Percentiles rank a stretch among this genome's conserved stretches.
phyloP scores from a whole-genome alignment of 2,888 invertebrate genomes.

The Nomada flava region DNA sequence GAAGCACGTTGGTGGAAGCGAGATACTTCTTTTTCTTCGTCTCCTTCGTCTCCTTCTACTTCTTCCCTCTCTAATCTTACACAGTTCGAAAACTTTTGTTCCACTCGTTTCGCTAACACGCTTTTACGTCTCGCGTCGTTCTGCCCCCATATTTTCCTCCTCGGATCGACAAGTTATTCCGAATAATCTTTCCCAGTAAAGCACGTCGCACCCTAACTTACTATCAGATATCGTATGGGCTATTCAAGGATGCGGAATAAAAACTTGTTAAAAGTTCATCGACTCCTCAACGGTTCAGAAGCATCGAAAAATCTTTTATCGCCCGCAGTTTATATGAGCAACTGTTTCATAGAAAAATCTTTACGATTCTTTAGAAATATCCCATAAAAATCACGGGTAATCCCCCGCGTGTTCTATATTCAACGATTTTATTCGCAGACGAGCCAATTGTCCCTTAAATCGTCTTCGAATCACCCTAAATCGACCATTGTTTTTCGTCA shows the following conservation, averaged over 20 bases:
- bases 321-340: too few relatives aligned
- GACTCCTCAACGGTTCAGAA: background rate
- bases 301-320: background rate
- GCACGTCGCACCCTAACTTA: background rate
- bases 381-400: too few relatives aligned
- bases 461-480: background rate
- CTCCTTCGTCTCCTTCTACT: background rate
- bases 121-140: slow-evolving; percentile 4
- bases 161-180: slow-evolving; percentile 29
- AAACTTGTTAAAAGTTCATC: too few relatives aligned
- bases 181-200: slow-evolving; percentile 7
- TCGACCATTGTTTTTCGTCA: slow-evolving; percentile 23
- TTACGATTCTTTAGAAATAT: too few relatives aligned
- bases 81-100: slow-evolving; percentile 46
- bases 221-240: background rate
- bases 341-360: too few relatives aligned
- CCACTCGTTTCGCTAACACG: slow-evolving; percentile 17
- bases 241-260: too few relatives aligned
- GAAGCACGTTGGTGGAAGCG: slow-evolving; percentile 42
- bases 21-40: slow-evolving; percentile 45
- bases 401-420: too few relatives aligned
- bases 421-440: too few relatives aligned
- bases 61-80: slow-evolving; percentile 47
- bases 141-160: slow-evolving; percentile 19
- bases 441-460: background rate